phyloP scores from a whole-genome alignment of 2,113 vertebrate genomes.

The Benitochromis conjunctus region DNA sequence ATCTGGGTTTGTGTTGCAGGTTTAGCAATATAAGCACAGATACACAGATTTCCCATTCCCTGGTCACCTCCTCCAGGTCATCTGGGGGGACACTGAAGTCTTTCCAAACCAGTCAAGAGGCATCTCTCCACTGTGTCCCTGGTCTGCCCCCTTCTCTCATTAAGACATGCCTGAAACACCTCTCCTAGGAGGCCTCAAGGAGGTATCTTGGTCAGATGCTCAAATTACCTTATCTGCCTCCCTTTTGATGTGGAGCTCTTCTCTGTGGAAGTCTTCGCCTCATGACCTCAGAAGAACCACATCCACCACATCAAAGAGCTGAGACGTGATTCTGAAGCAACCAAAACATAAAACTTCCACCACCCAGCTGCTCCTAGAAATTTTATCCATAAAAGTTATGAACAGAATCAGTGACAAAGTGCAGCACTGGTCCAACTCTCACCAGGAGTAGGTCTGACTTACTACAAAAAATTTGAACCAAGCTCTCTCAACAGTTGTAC shows the following conservation, averaged over 20 bases:
- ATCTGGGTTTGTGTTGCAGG: background rate
- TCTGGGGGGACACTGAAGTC: background rate
- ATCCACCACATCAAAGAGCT: background rate
- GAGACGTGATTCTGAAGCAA: background rate
- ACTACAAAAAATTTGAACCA: background rate
- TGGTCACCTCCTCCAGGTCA: background rate
- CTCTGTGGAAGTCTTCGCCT: background rate
- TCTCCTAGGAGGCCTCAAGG: background rate
- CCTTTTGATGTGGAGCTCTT: background rate
- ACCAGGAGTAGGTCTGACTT: background rate
- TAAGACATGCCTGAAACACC: background rate
- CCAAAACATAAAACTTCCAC: background rate
- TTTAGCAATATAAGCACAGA: background rate
- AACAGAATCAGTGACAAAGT: background rate
- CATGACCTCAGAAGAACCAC: background rate
- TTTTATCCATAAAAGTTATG: background rate
- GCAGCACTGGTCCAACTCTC: background rate
- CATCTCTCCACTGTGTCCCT: background rate
- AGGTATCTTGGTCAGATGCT: background rate
- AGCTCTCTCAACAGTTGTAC: background rate
- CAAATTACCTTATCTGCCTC: background rate
- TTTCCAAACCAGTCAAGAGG: background rate
- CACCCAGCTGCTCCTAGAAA: background rate
- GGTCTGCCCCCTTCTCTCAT: background rate
- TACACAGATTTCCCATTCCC: background rate